Base-by-base conservation (phyloP, 1,140 invertebrate species). In the Sitophilus oryzae region DNA sequence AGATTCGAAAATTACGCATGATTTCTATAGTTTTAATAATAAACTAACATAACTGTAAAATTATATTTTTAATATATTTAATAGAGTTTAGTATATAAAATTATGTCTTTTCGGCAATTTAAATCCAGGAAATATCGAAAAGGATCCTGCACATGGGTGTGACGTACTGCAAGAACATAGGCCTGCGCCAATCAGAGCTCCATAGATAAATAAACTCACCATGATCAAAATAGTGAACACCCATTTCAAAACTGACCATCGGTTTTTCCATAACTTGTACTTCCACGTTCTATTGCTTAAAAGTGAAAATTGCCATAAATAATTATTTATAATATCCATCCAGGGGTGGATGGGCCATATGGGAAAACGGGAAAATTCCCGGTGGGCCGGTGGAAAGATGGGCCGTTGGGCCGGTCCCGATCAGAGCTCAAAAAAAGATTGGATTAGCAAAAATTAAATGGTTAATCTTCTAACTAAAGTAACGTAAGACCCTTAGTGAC, bases 171-270 rank as follows among this genome's bases (percentile, higher is more conserved):
- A 56, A 3, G 60, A 55, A 38, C 60, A 61, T 18, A 61, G 15
- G 10, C 60, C 56, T 4, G 60, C 60, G 9, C 60, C 60, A 0
- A 61, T 25, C 40, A 61, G 18, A 2, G 60, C 56, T 22, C 59
- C 59, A 48, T 61, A 61, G 1, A 58, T 19, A 37, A 61, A 61
- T 10, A 61, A 21, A 38, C 51, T 47, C 5, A 58, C 22, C 56
- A 58, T 61, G n/a, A 61, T 18, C 20, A 61, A 15, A 6, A 58
- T 9, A 1, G 43, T 45, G 3, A 61, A 3, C 8, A 58, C 9
- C 22, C 42, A 58, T 14, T 50, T 61, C n/a, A 61, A 4, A 5
- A 61, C 30, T 1, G 34, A 34, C 60, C 60, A 61, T 21, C 60
- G 37, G 23, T 58, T 52, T 15, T 41, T 48, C 56, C 56, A 61